Conservation (phyloP, 2,888 invertebrate species). For the Ormyrus rosae region DNA sequence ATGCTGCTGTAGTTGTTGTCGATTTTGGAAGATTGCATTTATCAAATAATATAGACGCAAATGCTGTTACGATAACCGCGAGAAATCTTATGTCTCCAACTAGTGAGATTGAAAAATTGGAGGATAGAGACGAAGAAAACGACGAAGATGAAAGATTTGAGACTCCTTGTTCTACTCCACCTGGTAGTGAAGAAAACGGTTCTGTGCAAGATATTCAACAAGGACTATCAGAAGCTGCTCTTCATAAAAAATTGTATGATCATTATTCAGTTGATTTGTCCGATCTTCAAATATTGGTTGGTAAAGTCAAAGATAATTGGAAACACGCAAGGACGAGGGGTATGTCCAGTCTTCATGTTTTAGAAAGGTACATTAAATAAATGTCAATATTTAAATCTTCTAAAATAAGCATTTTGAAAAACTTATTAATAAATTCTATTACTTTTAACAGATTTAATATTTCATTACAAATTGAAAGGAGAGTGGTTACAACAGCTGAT, state of each 20-base stretch:
- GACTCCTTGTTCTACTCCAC: conserved; percentile 92
- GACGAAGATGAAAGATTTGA: conserved; percentile 73
- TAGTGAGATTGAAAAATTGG: conserved; percentile 65
- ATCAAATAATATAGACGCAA: conserved; percentile 72
- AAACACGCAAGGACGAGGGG: conserved; percentile 90
- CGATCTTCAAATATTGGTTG: conserved; percentile 85
- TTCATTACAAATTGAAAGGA: conserved; percentile 84
- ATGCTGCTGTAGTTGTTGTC: conserved; percentile 87
- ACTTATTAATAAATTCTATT: background rate
- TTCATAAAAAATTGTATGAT: conserved; percentile 86
- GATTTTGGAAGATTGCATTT: conserved; percentile 93
- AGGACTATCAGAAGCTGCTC: conserved; percentile 77
- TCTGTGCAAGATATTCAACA: conserved; percentile 68
- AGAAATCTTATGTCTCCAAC: conserved; percentile 67
- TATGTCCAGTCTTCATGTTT: conserved; percentile 89
- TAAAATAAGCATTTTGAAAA: too few relatives aligned
- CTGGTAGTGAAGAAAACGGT: conserved; percentile 85
- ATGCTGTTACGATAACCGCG: background rate
- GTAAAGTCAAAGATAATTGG: conserved; percentile 93
- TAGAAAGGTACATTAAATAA: conserved; percentile 78
- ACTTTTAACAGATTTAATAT: conserved; percentile 79
- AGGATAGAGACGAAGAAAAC: conserved; percentile 67
- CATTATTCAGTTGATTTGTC: conserved; percentile 80
- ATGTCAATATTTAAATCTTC: too few relatives aligned
- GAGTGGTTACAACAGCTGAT: conserved; percentile 89